Base-by-base conservation (phyloP, 1,140 invertebrate species). In the Melanaphis sacchari region DNA sequence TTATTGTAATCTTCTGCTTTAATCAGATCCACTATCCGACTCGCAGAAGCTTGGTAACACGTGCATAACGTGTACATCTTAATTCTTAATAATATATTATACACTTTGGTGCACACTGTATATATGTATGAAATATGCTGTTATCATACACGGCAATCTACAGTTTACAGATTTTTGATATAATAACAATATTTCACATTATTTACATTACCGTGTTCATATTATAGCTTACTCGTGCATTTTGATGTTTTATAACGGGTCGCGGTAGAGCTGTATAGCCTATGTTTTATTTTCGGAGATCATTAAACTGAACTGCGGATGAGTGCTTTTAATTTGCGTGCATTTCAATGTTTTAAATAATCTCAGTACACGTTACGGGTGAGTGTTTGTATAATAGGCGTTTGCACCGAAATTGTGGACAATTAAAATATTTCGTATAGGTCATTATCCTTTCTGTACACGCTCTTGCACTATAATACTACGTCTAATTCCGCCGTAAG, bases 221-320 rank as follows among this genome's bases (percentile, higher is more conserved):
- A n/a, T 43, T 43, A 43, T 76, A n/a, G 36, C 59, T n/a, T 76
- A 76, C 59, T 76, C 59, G 59, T 9, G 59, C 11, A 66, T 66
- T 66, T 66, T 66, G 6, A 66, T 66, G 31, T 76, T 31, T 66
- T 15, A 76, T 76, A 76, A 76, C 59, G 59, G 59, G 1, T n/a
- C 31, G 59, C 6, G 59, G n/a, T 18, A 66, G 31, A n/a, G 59
- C 59, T 31, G 59, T 66, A 9, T 3, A 49, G 31, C 59, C 59
- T 31, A n/a, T 76, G n/a, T 76, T 76, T 76, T 76, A n/a, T n/a
- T 76, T 76, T 76, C 59, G 59, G 59, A 76, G 59, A 76, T 76
- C 59, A 76, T 76, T 76, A 76, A 76, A 76, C 59, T 2, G 31
- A 76, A n/a, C n/a, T 5, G 11, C 59, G 59, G 59, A n/a, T 76